Percentiles rank a stretch among this genome's conserved stretches.
Evolutionary conservation across 2,888 invertebrate genomes (phyloP).

Genomic region (Plagodis dolabraria): DNA sequence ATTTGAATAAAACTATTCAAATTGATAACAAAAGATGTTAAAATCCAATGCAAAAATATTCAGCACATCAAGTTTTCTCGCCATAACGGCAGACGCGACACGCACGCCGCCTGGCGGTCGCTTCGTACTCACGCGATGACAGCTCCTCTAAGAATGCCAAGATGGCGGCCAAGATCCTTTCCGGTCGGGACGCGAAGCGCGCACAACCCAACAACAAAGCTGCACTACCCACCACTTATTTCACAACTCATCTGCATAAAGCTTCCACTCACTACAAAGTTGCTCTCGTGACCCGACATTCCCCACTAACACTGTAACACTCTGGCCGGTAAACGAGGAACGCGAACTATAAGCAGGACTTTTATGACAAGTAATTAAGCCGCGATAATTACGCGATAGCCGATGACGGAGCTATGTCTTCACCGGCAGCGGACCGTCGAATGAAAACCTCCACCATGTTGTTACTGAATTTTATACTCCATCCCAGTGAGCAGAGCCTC

Average conservation of each 20-base stretch:
- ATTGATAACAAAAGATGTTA: constrained; percentile 36
- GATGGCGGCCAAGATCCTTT: constrained; percentile 65
- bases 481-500: constrained; percentile 84
- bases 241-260: constrained; percentile 58
- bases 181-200: constrained; percentile 41
- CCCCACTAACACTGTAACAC: constrained; percentile 18
- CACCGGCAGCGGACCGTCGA: constrained; percentile 81
- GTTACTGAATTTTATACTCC: constrained; percentile 85
- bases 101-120: constrained; percentile 77
- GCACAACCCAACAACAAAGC: constrained; percentile 50
- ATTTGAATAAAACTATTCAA: neutral
- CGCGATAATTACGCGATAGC: constrained; percentile 56
- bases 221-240: constrained; percentile 55
- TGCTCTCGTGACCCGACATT: constrained; percentile 30
- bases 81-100: constrained; percentile 68
- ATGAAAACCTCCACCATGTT: constrained; percentile 84
- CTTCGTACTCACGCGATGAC: constrained; percentile 63
- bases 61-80: constrained; percentile 64
- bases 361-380: constrained; percentile 41
- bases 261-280: constrained; percentile 38
- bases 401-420: constrained; percentile 82
- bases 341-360: neutral
- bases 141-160: constrained; percentile 77
- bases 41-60: constrained; percentile 78
- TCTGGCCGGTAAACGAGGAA: constrained; percentile 6